Evolutionary conservation across 2,113 vertebrate genomes (phyloP).

Genomic region (Corapipo altera): DNA sequence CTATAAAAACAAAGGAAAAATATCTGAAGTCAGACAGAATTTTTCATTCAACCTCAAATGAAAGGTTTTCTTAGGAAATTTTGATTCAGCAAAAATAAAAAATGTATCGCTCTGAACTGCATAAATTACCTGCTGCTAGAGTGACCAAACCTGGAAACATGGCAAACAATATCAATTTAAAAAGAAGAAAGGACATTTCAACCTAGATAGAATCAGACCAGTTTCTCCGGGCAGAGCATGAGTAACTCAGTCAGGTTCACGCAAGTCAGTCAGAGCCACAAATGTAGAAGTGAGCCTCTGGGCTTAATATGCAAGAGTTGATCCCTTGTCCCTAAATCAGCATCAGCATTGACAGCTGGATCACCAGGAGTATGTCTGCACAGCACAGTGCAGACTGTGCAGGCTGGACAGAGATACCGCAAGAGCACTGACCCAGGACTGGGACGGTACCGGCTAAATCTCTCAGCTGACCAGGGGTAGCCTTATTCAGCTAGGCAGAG

Average conservation of each 20-base stretch:
- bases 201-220: neutral
- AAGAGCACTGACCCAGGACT: neutral
- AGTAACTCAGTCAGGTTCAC: constrained; percentile 13
- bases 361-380: neutral
- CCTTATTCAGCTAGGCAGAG: neutral
- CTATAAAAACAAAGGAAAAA: neutral
- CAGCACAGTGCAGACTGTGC: neutral
- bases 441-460: rapidly evolving
- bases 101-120: neutral
- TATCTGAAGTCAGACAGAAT: neutral
- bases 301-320: constrained; percentile 14
- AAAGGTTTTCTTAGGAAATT: neutral
- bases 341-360: neutral
- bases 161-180: neutral
- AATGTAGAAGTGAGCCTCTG: constrained; percentile 27
- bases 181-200: neutral
- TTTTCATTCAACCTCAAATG: neutral
- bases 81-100: neutral
- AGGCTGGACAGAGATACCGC: neutral
- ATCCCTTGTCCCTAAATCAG: constrained; percentile 20
- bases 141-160: neutral
- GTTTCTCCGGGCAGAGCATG: neutral
- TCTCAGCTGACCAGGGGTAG: neutral
- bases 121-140: neutral
- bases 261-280: neutral